phyloP scores from a whole-genome alignment of 2,113 vertebrate genomes.

The Lophochroa leadbeateri region DNA sequence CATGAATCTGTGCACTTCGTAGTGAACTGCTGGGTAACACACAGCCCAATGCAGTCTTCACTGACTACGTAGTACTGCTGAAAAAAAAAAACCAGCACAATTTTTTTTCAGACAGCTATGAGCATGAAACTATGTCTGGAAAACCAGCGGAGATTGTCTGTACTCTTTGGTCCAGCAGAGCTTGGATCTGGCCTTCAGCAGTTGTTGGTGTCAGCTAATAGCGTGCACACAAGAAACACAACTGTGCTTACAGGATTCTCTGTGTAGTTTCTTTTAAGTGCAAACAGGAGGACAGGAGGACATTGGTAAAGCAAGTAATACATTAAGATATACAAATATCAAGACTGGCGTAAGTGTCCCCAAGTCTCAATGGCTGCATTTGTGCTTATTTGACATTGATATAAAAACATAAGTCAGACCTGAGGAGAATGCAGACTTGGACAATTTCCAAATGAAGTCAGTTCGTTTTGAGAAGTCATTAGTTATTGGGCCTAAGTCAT shows the following conservation, averaged over 20 bases:
- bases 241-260: not conserved
- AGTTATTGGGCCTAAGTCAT: not conserved
- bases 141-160: too few species aligned
- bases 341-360: not conserved
- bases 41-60: too few species aligned
- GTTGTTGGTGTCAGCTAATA: too few species aligned
- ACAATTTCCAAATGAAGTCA: not conserved
- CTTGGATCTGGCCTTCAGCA: too few species aligned
- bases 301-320: not conserved
- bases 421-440: not conserved
- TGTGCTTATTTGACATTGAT: not conserved
- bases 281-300: not conserved
- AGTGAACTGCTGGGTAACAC: too few species aligned
- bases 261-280: not conserved
- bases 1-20: too few species aligned
- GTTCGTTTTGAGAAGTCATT: not conserved
- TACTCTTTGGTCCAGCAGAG: too few species aligned
- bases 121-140: too few species aligned
- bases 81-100: too few species aligned
- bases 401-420: not conserved
- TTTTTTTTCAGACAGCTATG: too few species aligned
- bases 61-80: too few species aligned
- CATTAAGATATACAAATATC: not conserved
- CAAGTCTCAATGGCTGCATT: accelerated
- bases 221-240: not conserved